Base-by-base conservation (phyloP, 2,888 invertebrate genomes). In the Euplagia quadripunctaria region DNA sequence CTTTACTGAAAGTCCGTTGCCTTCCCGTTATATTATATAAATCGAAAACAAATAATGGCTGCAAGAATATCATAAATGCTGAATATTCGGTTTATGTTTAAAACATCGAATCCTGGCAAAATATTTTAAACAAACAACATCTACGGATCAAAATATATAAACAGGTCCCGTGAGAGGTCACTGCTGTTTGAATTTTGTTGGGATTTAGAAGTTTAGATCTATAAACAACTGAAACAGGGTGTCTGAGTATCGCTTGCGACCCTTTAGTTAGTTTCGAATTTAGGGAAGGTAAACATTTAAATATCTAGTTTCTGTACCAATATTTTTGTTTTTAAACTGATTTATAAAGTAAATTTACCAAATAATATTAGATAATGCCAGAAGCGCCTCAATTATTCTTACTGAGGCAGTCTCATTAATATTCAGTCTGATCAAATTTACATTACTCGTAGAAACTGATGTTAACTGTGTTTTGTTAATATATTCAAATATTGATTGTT, bases 151-250 rank as follows among this genome's bases (percentile, higher is more conserved):
- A 20, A 43, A 68, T 55, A 70, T 46, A 31, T 41, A 52, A 52
- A 55, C 52, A 55, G 5, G 20, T 41, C 64, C 51, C 14, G 43
- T 55, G 51, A 31, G 70, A 69, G 46, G 46, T 61, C 31, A 46
- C 70, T 42, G n/a, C 64, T 64, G 52, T 64, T 64, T 70, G 70
- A 70, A 52, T 70, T 70, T 70, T 55, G 64, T 70, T 20, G 20
- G 70, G 70, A 64, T 64, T 64, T 52, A 65, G 55, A 65, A 70
- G 70, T 64, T 65, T 70, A 43, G 52, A 51, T 64, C 64, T 55
- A 49, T 65, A 55, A 52, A 52, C 70, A 70, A 55, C 42, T 31
- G 31, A 41, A 68, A 42, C 42, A 14, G 43, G 14, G 70, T 42
- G 52, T 52, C 51, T 55, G 55, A 8, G 43, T 55, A 65, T 58